These are phyloP conservation scores for Aporophyla lueneburgensis DNA, from an alignment of 2,888 invertebrate species.

Conservation along the genomic window DNA sequence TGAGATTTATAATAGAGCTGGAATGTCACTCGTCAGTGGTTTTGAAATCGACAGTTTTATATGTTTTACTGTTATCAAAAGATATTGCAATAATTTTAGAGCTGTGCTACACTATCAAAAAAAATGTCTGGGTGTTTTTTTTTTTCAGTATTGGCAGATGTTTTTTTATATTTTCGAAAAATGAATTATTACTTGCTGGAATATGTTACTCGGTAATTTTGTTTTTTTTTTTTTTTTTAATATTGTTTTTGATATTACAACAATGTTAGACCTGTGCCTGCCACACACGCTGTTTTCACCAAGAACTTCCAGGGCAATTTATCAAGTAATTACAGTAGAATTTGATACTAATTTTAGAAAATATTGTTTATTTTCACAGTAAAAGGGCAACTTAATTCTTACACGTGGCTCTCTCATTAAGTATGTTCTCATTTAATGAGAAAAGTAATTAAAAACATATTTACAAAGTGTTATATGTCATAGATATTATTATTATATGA, in stretches of 20 bases:
- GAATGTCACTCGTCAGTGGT: not conserved
- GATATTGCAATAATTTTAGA: not conserved
- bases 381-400: constrained; percentile 31
- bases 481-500: constrained; percentile 11
- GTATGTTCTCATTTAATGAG: constrained; percentile 16
- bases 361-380: not conserved
- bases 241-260: too few relatives aligned
- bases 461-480: constrained; percentile 28
- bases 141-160: not conserved
- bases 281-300: too few relatives aligned
- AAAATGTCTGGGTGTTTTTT: not conserved
- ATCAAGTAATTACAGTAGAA: too few relatives aligned
- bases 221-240: too few relatives aligned
- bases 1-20: constrained; percentile 4
- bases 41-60: constrained; percentile 7
- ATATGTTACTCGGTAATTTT: too few relatives aligned
- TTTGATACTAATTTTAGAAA: not conserved
- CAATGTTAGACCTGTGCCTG: too few relatives aligned
- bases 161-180: not conserved
- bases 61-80: not conserved
- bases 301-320: too few relatives aligned
- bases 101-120: not conserved
- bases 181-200: too few relatives aligned
- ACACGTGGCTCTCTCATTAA: constrained; percentile 50
- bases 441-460: constrained; percentile 45